Base-by-base conservation (phyloP, 35 echinoderm and acorn worm species). In the Stichopus chloronotus region DNA sequence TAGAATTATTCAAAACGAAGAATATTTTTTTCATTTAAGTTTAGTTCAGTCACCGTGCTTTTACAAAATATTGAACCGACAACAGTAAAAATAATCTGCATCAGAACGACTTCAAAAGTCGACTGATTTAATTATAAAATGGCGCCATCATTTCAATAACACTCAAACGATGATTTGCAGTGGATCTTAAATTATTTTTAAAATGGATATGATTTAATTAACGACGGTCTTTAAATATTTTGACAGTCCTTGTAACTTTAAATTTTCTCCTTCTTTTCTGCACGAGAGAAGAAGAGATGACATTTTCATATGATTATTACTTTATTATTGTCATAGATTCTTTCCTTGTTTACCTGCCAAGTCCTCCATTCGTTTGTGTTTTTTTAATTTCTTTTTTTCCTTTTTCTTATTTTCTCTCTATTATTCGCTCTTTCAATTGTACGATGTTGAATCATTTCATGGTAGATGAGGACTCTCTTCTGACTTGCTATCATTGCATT, bases 141-240 rank as follows among this genome's bases (percentile, higher is more conserved):
- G 78, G 78, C 78, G 78, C 78, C 78, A 81, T 81, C 78, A 53
- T 12, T 24, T 81, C 25, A 76, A 43, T 25, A 43, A 13, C 5
- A 43, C 14, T 21, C 12, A 10, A 81, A 8, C 14, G 24, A 81
- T 81, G 25, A 81, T 81, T 81, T 81, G 78, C 24, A 12, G 78
- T 12, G 78, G 43, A 52, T 12, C n/a, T 53, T 12, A 81, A 81
- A 81, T 81, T 81, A 53, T 25, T 81, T 76, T 81, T 12, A 25
- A 81, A 81, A 81, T 81, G 21, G 78, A 25, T 81, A 52, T 81
- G 53, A 81, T 81, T 81, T 43, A 81, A 81, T 81, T 25, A 81
- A 81, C 43, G 24, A 25, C 53, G 24, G 24, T 81, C 43, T 53
- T 81, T 25, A 81, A 25, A 81, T 81, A 81, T 81, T 5, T 81